phyloP scores from a whole-genome alignment of 2,888 invertebrate species.

The Dusona sp. region DNA sequence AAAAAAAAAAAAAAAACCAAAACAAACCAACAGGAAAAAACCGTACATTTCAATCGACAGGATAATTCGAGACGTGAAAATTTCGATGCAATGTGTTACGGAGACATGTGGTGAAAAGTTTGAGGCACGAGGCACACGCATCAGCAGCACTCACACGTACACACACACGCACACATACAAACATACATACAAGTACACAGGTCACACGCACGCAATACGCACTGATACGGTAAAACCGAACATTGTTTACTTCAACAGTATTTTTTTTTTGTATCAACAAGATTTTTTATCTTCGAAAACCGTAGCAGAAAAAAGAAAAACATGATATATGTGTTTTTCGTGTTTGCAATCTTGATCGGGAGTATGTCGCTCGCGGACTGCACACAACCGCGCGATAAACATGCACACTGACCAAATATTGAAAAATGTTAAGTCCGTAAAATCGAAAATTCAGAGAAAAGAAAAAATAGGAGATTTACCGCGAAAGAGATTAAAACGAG shows the following conservation, averaged over 20 bases:
- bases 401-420: conserved; percentile 19
- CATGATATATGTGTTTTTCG: background rate
- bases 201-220: conserved; percentile 55
- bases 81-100: conserved; percentile 38
- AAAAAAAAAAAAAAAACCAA: background rate
- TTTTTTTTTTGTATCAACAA: background rate
- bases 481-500: background rate
- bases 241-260: conserved; percentile 57
- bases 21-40: background rate
- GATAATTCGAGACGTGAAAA: background rate
- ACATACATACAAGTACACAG: conserved; percentile 14
- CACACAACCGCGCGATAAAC: conserved; percentile 9
- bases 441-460: background rate
- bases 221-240: conserved; percentile 52
- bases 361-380: background rate
- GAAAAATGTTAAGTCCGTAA: background rate
- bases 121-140: conserved; percentile 36
- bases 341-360: background rate
- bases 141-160: conserved; percentile 21
- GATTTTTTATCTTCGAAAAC: background rate
- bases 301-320: background rate
- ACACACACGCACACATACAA: background rate
- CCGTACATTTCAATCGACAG: background rate
- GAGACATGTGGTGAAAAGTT: conserved; percentile 41
- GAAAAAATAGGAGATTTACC: background rate